These are phyloP conservation scores for Phortica variegata DNA, from an alignment of 1,140 invertebrate genomes.

Conservation along the genomic window DNA sequence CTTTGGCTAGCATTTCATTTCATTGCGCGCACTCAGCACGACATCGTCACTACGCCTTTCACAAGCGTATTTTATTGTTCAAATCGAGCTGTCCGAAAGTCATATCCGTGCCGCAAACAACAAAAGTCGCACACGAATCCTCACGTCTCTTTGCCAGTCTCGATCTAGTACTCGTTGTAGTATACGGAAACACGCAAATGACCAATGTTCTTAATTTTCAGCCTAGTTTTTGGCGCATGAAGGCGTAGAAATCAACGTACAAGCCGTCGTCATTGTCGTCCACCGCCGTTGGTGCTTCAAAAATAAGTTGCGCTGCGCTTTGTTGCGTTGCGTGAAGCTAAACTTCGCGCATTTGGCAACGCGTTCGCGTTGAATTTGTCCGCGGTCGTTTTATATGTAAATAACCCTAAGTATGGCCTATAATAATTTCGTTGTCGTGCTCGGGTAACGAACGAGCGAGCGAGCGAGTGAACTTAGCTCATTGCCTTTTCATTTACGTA, in stretches of 20 bases:
- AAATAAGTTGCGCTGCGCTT: neutral
- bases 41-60: too few species aligned
- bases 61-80: too few species aligned
- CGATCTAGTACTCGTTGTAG: too few species aligned
- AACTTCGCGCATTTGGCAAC: slow-evolving; percentile 22
- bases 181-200: slow-evolving; percentile 35
- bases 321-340: slow-evolving; percentile 6
- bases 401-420: slow-evolving; percentile 28
- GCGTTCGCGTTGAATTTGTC: slow-evolving; percentile 7
- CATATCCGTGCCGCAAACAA: too few species aligned
- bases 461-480: neutral
- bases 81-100: too few species aligned
- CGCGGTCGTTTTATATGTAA: slow-evolving; percentile 40
- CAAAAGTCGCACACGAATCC: too few species aligned
- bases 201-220: slow-evolving; percentile 46
- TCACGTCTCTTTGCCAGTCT: too few species aligned
- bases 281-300: too few species aligned
- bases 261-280: slow-evolving; percentile 14
- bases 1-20: too few species aligned
- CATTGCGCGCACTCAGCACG: too few species aligned
- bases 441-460: too few species aligned
- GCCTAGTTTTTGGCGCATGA: slow-evolving; percentile 37
- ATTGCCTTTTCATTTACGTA: slow-evolving; percentile 5
- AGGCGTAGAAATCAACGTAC: slow-evolving; percentile 29
- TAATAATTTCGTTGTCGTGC: too few species aligned